A percentile compares a stretch with the other conserved stretches of the same genome.
These are phyloP conservation scores for Prunella fulvescens DNA, from an alignment of 2,113 vertebrate genomes.

Conservation along the genomic window DNA sequence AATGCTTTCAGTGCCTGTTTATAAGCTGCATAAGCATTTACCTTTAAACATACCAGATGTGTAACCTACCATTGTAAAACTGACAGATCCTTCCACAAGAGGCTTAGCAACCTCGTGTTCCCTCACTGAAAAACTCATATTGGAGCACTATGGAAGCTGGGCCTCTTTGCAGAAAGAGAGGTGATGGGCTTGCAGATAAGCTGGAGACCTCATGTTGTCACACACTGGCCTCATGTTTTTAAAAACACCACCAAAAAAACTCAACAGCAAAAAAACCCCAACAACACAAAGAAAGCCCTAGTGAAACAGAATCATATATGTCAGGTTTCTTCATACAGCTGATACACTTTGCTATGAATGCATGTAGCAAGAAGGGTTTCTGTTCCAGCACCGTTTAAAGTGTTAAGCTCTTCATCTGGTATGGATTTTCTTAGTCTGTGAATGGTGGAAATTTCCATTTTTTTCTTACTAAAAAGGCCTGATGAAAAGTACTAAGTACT, in stretches of 20 bases:
- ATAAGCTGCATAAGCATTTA: background rate
- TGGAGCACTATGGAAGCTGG: background rate
- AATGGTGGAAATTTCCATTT: background rate
- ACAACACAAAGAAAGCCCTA: background rate
- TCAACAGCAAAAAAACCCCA: background rate
- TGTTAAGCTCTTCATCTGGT: background rate
- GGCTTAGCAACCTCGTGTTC: background rate
- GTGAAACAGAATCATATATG: background rate
- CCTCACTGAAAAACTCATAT: background rate
- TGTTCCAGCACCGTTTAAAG: background rate
- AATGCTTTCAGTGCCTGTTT: background rate
- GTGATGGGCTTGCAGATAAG: background rate
- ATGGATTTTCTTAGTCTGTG: background rate
- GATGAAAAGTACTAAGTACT: background rate
- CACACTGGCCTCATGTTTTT: background rate
- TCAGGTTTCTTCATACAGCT: background rate
- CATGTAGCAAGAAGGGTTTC: background rate
- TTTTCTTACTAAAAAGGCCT: background rate
- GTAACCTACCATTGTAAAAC: background rate
- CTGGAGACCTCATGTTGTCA: background rate
- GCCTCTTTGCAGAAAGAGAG: background rate
- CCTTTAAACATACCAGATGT: background rate
- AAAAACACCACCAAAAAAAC: background rate
- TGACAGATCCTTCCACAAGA: background rate
- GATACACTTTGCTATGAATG: background rate